Percentiles rank a stretch among this genome's conserved stretches.
These are phyloP conservation scores for Sesia apiformis DNA, from an alignment of 2,888 invertebrate genomes.

Conservation along the genomic window DNA sequence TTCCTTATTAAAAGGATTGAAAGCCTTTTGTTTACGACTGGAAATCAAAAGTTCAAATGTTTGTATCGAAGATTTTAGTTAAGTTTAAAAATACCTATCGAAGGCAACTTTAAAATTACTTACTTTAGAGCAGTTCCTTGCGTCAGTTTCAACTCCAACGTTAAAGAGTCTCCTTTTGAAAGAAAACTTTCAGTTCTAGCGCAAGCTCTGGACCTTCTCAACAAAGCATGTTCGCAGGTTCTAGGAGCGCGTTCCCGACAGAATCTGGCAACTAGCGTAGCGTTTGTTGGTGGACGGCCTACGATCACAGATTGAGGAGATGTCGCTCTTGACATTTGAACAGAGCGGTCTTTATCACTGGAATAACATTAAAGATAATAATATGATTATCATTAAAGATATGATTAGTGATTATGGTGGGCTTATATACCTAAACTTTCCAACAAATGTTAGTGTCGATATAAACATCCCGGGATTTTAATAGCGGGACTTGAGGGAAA, in stretches of 20 bases:
- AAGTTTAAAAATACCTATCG: background rate
- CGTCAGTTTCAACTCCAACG: constrained; percentile 84
- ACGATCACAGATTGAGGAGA: constrained; percentile 64
- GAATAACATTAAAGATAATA: constrained; percentile 12
- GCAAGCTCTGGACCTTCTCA: constrained; percentile 82
- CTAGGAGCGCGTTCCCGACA: constrained; percentile 87
- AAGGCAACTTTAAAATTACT: constrained; percentile 25
- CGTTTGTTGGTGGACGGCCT: constrained; percentile 79
- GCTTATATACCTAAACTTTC: too few species aligned
- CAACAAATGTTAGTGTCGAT: too few species aligned
- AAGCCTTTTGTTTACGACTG: background rate
- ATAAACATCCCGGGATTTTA: too few species aligned
- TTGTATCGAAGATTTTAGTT: too few species aligned
- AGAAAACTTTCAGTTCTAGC: constrained; percentile 87
- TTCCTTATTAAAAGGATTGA: too few species aligned
- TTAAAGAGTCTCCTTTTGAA: constrained; percentile 86
- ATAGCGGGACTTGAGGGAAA: too few species aligned
- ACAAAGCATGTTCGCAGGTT: constrained; percentile 87
- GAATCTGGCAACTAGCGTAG: constrained; percentile 85
- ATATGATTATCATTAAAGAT: too few species aligned
- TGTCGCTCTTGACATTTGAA: constrained; percentile 65
- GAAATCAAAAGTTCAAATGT: background rate
- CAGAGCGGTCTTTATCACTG: constrained; percentile 66
- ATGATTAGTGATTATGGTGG: too few species aligned
- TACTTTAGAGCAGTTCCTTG: constrained; percentile 90